phyloP scores from a whole-genome alignment of 2,797 vertebrate species.

The Dicrostonyx torquatus region DNA sequence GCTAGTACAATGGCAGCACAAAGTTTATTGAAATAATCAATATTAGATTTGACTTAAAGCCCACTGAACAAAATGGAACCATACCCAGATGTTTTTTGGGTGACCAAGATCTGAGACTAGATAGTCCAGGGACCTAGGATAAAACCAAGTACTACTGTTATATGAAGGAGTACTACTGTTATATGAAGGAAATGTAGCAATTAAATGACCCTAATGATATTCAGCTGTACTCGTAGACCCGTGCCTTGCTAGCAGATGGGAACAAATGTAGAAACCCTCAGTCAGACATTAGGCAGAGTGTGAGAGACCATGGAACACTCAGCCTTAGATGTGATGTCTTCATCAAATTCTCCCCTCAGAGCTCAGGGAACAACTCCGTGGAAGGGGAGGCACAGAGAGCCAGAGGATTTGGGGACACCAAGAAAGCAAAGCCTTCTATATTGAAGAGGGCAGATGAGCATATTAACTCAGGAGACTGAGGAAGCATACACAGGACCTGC shows the following conservation, averaged over 20 bases:
- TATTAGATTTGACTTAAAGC: not conserved
- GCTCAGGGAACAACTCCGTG: not conserved
- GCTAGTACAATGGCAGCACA: not conserved
- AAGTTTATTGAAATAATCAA: not conserved
- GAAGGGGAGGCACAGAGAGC: not conserved
- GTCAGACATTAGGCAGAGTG: not conserved
- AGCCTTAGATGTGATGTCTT: not conserved
- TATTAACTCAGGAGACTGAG: not conserved
- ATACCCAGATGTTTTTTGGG: not conserved
- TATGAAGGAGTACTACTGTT: not conserved
- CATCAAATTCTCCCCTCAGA: not conserved
- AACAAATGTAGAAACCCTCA: not conserved
- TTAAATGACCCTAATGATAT: not conserved
- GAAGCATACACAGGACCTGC: not conserved
- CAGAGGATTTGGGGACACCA: not conserved
- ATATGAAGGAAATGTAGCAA: not conserved
- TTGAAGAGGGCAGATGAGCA: not conserved
- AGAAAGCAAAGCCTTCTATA: not conserved
- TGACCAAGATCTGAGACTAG: not conserved
- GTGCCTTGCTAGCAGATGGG: not conserved
- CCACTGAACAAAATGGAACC: not conserved
- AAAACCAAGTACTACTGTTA: not conserved
- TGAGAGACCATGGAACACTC: not conserved
- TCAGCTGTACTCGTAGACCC: not conserved
- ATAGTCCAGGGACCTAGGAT: not conserved